A percentile compares a stretch with the other conserved stretches of the same genome.
Conservation (phyloP, 2,797 vertebrate species). For the Sebastes kiyomatsui region DNA sequence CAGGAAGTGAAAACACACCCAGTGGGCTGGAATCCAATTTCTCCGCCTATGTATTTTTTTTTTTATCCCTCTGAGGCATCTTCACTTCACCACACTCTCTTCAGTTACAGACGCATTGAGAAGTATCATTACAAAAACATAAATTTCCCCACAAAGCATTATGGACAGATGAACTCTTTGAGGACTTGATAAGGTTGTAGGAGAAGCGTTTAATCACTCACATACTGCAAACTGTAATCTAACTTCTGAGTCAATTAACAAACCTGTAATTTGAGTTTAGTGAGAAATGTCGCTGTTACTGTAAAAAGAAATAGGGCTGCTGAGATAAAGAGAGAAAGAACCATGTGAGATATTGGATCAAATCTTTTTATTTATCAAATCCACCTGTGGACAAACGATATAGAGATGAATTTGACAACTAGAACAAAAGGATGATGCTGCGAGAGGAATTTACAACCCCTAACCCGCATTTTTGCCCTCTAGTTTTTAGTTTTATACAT, state of each 20-base stretch:
- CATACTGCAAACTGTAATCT: not conserved
- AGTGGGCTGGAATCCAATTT: conserved; percentile 32
- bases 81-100: not conserved
- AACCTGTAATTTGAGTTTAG: not conserved
- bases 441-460: conserved; percentile 41
- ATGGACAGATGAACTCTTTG: not conserved
- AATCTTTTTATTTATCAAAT: conserved; percentile 27
- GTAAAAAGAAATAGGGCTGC: not conserved
- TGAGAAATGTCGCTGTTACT: not conserved
- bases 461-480: not conserved
- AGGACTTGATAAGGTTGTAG: not conserved
- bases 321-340: not conserved
- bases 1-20: conserved; percentile 65
- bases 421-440: conserved; percentile 8
- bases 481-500: not conserved
- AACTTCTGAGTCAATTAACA: not conserved
- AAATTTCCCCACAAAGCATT: not conserved
- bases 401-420: not conserved
- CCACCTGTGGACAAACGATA: conserved; percentile 10
- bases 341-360: not conserved
- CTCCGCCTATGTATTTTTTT: not conserved
- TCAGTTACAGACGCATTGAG: not conserved
- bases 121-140: not conserved
- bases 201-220: not conserved
- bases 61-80: not conserved